Evolutionary conservation across 2,113 vertebrate species (phyloP).

Genomic region (Cyprinodon variegatus): DNA sequence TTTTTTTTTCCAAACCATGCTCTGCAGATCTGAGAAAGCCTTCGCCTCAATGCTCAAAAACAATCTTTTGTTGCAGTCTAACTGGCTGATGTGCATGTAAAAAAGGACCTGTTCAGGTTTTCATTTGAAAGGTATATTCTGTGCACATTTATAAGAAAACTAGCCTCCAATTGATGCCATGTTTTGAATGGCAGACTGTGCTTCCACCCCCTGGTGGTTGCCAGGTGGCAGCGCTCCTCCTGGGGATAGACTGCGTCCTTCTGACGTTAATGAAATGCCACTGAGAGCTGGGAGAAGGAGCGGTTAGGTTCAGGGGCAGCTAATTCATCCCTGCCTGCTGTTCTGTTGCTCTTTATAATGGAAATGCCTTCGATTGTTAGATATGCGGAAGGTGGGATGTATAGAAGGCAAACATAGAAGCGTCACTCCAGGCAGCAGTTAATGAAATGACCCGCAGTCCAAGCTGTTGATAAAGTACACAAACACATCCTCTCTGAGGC

Average conservation of each 20-base stretch:
- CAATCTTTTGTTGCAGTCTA: no score
- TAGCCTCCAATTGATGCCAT: not conserved
- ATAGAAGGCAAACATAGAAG: not conserved
- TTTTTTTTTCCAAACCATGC: no score
- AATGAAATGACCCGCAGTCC: not conserved
- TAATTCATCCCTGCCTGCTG: not conserved
- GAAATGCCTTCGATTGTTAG: no score
- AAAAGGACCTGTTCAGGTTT: not conserved
- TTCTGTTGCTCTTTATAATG: not conserved
- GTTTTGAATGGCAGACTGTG: conserved; percentile 17
- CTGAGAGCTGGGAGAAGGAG: conserved; percentile 14
- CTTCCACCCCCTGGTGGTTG: conserved; percentile 10
- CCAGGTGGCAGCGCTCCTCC: conserved; percentile 37
- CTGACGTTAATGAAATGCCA: conserved; percentile 51
- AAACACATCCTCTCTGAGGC: not conserved
- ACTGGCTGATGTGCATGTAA: no score
- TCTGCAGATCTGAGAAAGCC: no score
- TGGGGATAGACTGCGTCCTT: conserved; percentile 25
- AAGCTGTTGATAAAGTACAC: not conserved
- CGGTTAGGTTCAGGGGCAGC: conserved; percentile 31
- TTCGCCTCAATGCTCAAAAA: no score
- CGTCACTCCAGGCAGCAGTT: not conserved
- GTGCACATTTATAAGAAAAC: not conserved
- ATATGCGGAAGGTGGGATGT: not conserved
- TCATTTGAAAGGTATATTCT: not conserved